These are phyloP conservation scores for Teleogryllus occipitalis DNA, from an alignment of 1,140 invertebrate species.

Conservation along the genomic window DNA sequence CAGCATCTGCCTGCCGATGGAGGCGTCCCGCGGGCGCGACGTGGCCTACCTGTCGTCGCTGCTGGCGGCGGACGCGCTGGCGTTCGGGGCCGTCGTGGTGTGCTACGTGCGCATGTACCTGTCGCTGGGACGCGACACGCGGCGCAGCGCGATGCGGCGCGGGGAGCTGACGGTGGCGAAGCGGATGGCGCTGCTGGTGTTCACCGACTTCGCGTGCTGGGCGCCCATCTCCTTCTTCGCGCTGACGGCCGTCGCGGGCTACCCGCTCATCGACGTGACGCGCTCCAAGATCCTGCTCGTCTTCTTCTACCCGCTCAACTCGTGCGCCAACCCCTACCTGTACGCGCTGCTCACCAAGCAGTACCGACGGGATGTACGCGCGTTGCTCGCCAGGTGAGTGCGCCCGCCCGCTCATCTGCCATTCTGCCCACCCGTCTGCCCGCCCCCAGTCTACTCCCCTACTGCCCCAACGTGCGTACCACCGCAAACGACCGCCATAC, in stretches of 20 bases:
- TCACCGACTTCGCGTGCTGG: conserved; percentile 56
- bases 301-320: conserved; percentile 59
- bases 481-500: no score
- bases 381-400: conserved; percentile 32
- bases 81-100: conserved; percentile 43
- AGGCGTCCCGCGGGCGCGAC: conserved; percentile 51
- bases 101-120: conserved; percentile 47
- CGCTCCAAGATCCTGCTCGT: conserved; percentile 41
- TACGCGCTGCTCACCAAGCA: conserved; percentile 57
- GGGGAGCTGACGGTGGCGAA: conserved; percentile 42
- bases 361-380: conserved; percentile 47
- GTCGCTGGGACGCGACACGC: conserved; percentile 30
- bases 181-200: conserved; percentile 54
- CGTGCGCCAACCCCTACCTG: conserved; percentile 55
- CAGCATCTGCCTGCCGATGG: conserved; percentile 68
- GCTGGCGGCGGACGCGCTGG: conserved; percentile 42
- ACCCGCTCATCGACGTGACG: conserved; percentile 47
- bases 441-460: no score
- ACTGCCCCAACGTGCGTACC: no score
- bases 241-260: conserved; percentile 48
- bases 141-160: conserved; percentile 28
- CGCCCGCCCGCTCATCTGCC: no score
- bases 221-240: conserved; percentile 49
- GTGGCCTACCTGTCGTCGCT: conserved; percentile 44
- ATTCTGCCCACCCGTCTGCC: no score